phyloP scores from a whole-genome alignment of 2,888 invertebrate species.

The Melanotus villosus region DNA sequence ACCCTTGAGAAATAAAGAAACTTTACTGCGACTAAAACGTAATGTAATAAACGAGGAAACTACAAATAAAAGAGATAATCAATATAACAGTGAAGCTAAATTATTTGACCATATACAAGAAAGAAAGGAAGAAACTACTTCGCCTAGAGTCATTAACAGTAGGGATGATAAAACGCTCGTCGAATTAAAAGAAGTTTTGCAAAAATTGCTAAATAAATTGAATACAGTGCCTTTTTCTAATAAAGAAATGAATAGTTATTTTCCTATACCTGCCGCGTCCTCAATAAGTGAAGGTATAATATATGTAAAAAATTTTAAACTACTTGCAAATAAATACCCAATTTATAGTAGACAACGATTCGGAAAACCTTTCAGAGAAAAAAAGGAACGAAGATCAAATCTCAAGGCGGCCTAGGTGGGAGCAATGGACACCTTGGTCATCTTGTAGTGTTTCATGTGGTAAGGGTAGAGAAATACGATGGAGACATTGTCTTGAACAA shows the following conservation, averaged over 20 bases:
- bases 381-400: background rate
- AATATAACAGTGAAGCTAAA: slow-evolving; percentile 2
- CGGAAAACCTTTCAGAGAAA: background rate
- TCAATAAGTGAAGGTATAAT: too few species aligned
- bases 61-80: slow-evolving; percentile 1
- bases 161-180: background rate
- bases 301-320: too few species aligned
- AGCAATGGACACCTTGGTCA: slow-evolving; percentile 74
- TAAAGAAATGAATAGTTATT: background rate
- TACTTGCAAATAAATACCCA: too few species aligned
- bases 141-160: background rate
- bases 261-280: too few species aligned
- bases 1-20: slow-evolving; percentile 18
- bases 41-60: slow-evolving; percentile 10
- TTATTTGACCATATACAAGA: slow-evolving; percentile 30
- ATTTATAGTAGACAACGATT: too few species aligned
- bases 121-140: background rate
- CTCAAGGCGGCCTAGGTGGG: slow-evolving; percentile 61
- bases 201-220: slow-evolving; percentile 5
- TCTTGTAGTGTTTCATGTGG: slow-evolving; percentile 77
- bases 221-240: background rate
- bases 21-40: slow-evolving; percentile 1
- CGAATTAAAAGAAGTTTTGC: background rate
- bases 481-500: slow-evolving; percentile 69
- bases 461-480: slow-evolving; percentile 73